Base-by-base conservation (phyloP, 2,113 vertebrate genomes). In the Tragelaphus buxtoni region DNA sequence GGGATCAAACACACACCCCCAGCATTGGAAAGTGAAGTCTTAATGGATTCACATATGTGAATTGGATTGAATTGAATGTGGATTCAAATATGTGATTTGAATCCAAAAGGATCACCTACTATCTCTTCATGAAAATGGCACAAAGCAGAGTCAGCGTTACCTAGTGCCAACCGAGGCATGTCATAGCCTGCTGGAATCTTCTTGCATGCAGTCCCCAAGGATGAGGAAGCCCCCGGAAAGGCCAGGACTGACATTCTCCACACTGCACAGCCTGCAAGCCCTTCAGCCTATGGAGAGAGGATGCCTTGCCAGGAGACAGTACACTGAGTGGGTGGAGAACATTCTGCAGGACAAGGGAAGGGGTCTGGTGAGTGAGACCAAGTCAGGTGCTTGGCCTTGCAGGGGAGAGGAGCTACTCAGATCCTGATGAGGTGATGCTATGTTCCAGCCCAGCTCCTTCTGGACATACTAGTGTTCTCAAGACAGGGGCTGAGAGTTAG, bases 351-450 rank as follows among this genome's bases (percentile, higher is more conserved):
- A 51, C 4, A 80, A 85, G 16, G 17, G 6, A 82, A 28, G 17
- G 2, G 14, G 28, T 20, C 90, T 63, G 26, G 1, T 1, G 3
- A 9, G 11, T 17, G 22, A 72, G 72, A 12, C 56, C 39, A 13
- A 55, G 32, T 4, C 45, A 58, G 20, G 8, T 1, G 1, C 30
- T n/a, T 5, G 24, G 26, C 35, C 42, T 81, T 45, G 17, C 0
- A 45, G 32, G 53, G 26, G 45, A 76, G 8, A 65, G 42, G 9
- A 74, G 53, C 12, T 11, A 20, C 10, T 6, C 17, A 13, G 10
- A n/a, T 60, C 13, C 42, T 42, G 14, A 51, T 14, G 26, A 20
- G 13, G 45, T 63, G 87, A 56, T 35, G 11, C 14, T 82, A 6
- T 45, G 74, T 84, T 61, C 16, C 22, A 83, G 32, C 61, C 47